Base-by-base conservation (phyloP, 2,888 invertebrate genomes). In the Drosophila birchii region DNA sequence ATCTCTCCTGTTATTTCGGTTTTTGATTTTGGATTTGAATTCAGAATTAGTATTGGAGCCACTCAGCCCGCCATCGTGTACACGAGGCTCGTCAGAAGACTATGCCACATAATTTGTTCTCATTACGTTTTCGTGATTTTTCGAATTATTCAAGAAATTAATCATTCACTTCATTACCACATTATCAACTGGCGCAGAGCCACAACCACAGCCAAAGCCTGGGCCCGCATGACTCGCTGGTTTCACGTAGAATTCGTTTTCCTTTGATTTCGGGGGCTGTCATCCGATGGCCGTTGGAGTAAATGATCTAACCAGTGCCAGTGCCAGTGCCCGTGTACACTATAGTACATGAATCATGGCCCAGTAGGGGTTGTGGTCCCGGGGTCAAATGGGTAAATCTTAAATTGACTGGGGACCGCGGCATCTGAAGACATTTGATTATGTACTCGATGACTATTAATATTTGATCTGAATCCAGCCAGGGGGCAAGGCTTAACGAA, bases 101-200 rank as follows among this genome's bases (percentile, higher is more conserved):
- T 12, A 47, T 44, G 63, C 75, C 71, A 64, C 56, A 68, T 72
- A 78, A 78, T 78, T 67, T 79, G 81, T 64, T 72, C 63, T 78
- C 79, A 79, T 81, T 71, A 70, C 69, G 34, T 64, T 75, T 64
- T 60, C 61, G 69, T 70, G 62, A 69, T 67, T 69, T 67, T 69
- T 54, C 49, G 71, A 74, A 79, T 79, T 71, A 64, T 64, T 72
- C 54, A 45, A 58, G 70, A 83, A 79, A 84, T 82, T 84, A 82
- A 83, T 86, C 84, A 83, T 84, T 77, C 58, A 60, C 56, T 80
- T 86, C 78, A 76, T 86, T 83, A 80, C 69, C 79, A 68, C 81
- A 79, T 76, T 78, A 81, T 78, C 71, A 64, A 41, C 66, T 26
- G 23, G 32, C 47, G 3, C 3, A 6, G 47, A 32, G 41, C 5